phyloP scores from a whole-genome alignment of 2,113 vertebrate species.

The Hippocampus comes region DNA sequence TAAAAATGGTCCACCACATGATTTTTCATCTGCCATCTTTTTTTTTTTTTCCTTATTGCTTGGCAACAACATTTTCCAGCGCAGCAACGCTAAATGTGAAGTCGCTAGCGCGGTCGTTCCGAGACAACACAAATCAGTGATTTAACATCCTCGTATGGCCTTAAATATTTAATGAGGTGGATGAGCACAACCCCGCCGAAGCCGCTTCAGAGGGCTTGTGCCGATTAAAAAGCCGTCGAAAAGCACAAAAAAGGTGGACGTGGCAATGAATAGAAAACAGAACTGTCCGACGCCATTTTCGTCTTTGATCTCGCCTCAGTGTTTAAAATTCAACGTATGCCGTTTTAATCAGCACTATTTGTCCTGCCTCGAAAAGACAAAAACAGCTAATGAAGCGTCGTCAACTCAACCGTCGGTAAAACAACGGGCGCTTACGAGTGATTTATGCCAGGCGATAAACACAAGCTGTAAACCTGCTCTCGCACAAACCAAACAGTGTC shows the following conservation, averaged over 20 bases:
- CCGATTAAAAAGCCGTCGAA: background rate
- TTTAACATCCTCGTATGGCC: background rate
- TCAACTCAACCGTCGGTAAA: background rate
- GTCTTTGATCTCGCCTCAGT: background rate
- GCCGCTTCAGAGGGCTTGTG: background rate
- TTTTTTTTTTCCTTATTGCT: background rate
- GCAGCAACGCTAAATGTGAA: background rate
- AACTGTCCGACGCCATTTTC: background rate
- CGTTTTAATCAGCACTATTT: background rate
- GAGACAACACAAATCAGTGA: background rate
- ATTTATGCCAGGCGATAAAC: background rate
- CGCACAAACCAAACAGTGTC: background rate
- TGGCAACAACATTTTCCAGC: background rate
- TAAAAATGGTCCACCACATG: background rate
- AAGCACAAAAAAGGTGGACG: background rate
- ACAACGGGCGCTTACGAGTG: background rate
- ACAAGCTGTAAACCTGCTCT: background rate
- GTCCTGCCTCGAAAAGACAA: background rate
- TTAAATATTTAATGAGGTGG: conserved; percentile 17
- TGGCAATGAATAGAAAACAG: background rate
- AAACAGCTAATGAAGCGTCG: background rate
- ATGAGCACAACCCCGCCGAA: background rate
- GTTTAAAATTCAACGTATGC: background rate
- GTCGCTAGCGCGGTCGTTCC: background rate
- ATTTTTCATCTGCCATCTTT: conserved; percentile 9